Percentiles rank a stretch among this genome's conserved stretches.
Evolutionary conservation across 2,113 vertebrate genomes (phyloP).

Genomic region (Gasterosteus aculeatus): DNA sequence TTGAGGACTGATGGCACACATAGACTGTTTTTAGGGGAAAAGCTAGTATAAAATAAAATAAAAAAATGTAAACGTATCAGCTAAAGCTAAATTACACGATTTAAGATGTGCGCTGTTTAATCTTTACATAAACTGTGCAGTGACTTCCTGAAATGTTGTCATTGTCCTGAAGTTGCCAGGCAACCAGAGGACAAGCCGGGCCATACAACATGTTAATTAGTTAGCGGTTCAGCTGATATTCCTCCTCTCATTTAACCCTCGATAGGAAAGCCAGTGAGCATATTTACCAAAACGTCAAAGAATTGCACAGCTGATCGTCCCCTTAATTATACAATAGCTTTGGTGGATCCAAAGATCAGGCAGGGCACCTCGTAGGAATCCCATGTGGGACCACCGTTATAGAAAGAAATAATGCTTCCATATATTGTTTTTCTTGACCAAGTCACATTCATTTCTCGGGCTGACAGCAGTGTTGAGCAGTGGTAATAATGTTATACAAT

Average conservation of each 20-base stretch:
- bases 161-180: background rate
- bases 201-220: constrained; percentile 7
- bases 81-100: background rate
- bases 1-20: background rate
- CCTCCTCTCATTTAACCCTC: background rate
- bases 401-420: constrained; percentile 1
- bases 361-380: background rate
- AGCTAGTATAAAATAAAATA: background rate
- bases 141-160: background rate
- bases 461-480: constrained; percentile 36
- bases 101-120: background rate
- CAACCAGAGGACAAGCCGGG: background rate
- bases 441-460: constrained; percentile 13
- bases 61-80: background rate
- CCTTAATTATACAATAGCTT: background rate
- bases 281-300: constrained; percentile 8
- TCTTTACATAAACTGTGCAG: background rate
- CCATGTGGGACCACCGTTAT: background rate
- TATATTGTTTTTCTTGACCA: constrained; percentile 13
- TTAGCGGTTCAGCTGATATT: background rate
- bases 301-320: background rate
- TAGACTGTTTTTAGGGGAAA: background rate
- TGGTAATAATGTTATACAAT: constrained; percentile 39
- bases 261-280: background rate
- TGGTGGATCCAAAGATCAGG: background rate